phyloP scores from a whole-genome alignment of 2,888 invertebrate genomes.

The Aporophyla nigra region DNA sequence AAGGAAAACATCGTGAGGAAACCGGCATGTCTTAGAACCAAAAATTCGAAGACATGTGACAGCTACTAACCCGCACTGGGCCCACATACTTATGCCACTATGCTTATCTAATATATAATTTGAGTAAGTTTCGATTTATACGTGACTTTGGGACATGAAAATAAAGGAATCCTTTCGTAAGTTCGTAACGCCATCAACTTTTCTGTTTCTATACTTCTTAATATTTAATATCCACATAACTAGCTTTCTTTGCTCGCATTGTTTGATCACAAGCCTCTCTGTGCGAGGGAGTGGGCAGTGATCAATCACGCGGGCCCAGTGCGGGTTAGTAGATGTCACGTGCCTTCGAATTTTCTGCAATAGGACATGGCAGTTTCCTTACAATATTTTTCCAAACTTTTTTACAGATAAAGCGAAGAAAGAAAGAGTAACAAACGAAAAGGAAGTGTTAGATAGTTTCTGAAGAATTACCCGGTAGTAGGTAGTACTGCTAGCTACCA shows the following conservation, averaged over 20 bases:
- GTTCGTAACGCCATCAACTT: neutral
- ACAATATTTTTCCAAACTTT: neutral
- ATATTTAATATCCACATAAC: neutral
- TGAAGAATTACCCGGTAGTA: constrained; percentile 6
- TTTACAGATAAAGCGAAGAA: neutral
- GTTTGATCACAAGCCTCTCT: no score
- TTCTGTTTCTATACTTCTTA: neutral
- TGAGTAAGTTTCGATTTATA: neutral
- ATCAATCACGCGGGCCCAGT: no score
- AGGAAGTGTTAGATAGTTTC: neutral
- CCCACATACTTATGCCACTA: no score
- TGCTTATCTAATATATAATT: neutral
- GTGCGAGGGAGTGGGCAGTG: no score
- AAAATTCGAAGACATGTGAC: no score
- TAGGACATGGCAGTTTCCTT: no score
- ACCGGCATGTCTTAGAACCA: no score
- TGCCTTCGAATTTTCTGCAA: no score
- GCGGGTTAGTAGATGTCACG: no score
- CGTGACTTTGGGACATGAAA: neutral
- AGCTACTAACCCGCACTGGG: no score
- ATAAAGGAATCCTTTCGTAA: neutral
- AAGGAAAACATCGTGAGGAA: no score
- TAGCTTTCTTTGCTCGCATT: no score
- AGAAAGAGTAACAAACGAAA: neutral
- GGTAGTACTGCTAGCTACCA: neutral